phyloP scores from a whole-genome alignment of 1,140 invertebrate species.

The Acromyrmex echinatior region DNA sequence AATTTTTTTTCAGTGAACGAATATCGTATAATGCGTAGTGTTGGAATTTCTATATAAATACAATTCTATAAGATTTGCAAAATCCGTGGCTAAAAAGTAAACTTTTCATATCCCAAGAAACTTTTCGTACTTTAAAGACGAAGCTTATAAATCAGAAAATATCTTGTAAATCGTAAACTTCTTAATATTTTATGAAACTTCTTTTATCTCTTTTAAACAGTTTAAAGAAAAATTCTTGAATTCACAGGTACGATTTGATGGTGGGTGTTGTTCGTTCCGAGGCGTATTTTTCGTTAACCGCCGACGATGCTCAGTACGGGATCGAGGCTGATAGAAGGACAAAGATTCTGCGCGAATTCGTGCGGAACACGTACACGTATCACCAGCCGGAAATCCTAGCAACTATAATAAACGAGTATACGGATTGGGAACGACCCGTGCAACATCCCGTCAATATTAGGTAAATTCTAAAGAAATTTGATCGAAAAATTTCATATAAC shows the following conservation, averaged over 20 bases:
- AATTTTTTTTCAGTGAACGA: background rate
- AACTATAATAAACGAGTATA: conserved; percentile 98
- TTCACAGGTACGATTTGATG: conserved; percentile 94
- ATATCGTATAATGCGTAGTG: background rate
- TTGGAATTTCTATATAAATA: background rate
- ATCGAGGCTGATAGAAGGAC: conserved; percentile 95
- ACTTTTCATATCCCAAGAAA: background rate
- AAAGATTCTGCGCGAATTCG: conserved; percentile 96
- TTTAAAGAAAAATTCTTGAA: background rate
- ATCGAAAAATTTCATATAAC: background rate
- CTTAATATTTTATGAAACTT: conserved; percentile 8
- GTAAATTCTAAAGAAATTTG: conserved; percentile 80
- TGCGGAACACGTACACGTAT: conserved; percentile 96
- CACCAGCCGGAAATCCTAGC: conserved; percentile 94
- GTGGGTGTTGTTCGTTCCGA: conserved; percentile 96
- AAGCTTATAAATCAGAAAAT: background rate
- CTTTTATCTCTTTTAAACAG: background rate
- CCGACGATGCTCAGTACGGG: conserved; percentile 96
- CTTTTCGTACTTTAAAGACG: background rate
- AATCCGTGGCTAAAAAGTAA: background rate
- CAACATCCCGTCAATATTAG: conserved; percentile 96
- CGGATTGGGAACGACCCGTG: conserved; percentile 97
- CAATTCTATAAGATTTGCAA: background rate
- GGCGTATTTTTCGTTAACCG: conserved; percentile 95
- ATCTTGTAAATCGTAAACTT: background rate